Percentiles rank a stretch among this genome's conserved stretches.
Evolutionary conservation across 1,140 invertebrate genomes (phyloP).

Genomic region (Geopemphigus sp.): DNA sequence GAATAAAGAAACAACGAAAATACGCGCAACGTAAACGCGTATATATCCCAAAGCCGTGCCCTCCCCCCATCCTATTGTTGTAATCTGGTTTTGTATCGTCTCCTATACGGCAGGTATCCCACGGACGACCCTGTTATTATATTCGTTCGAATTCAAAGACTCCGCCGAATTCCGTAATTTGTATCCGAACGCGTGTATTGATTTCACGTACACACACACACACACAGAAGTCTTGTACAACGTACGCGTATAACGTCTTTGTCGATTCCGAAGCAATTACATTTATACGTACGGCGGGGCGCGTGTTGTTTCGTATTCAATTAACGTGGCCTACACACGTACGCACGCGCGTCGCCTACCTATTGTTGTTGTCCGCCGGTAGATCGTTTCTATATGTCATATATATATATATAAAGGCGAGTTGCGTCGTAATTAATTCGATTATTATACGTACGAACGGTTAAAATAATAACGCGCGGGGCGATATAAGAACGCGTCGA

Average conservation of each 20-base stretch:
- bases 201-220: background rate
- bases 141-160: constrained; percentile 13
- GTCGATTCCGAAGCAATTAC: background rate
- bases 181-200: constrained; percentile 5
- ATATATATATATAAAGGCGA: no score
- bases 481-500: no score
- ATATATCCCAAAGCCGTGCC: no score
- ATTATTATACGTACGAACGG: background rate
- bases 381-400: background rate
- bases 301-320: background rate
- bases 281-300: background rate
- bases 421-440: background rate
- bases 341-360: no score
- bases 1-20: no score
- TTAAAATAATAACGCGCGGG: no score
- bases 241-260: background rate
- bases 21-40: background rate
- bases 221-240: no score
- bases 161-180: background rate
- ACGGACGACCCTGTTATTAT: constrained; percentile 28
- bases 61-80: constrained; percentile 25
- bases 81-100: constrained; percentile 1
- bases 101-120: background rate
- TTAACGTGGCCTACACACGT: constrained; percentile 11
- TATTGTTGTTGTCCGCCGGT: background rate